A percentile compares a stretch with the other conserved stretches of the same genome.
Evolutionary conservation across 2,797 vertebrate species (phyloP).

Genomic region (Sylvia borin): DNA sequence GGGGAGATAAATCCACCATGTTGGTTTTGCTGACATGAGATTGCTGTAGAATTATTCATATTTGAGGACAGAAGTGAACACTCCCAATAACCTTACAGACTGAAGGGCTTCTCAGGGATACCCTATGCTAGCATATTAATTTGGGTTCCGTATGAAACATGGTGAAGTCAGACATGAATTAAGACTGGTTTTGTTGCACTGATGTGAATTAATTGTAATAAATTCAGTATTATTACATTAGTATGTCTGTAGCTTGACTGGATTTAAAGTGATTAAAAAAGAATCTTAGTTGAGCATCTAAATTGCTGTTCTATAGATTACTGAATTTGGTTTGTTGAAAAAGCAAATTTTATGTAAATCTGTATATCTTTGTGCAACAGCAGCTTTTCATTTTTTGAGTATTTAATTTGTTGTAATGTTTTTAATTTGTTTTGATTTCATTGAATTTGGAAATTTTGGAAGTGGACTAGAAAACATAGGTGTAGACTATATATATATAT

Average conservation of each 20-base stretch:
- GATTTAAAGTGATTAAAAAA: not conserved
- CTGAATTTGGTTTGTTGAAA: not conserved
- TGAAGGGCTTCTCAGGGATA: not conserved
- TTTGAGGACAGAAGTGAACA: not conserved
- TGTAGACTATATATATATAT: not conserved
- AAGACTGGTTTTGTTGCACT: not conserved
- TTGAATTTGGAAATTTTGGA: not conserved
- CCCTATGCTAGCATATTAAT: rapidly evolving
- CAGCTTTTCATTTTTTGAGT: not conserved
- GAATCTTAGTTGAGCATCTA: not conserved
- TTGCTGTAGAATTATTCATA: not conserved
- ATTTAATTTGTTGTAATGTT: not conserved
- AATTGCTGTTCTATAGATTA: not conserved
- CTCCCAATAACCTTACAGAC: not conserved
- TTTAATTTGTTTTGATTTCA: not conserved
- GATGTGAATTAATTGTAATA: not conserved
- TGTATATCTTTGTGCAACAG: not conserved
- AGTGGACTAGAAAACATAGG: not conserved
- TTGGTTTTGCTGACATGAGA: not conserved
- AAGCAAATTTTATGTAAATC: not conserved
- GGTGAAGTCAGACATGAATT: not conserved
- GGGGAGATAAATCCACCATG: not conserved
- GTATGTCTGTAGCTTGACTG: not conserved
- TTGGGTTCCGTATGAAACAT: not conserved
- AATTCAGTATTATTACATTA: not conserved